Base-by-base conservation (phyloP, 2,888 invertebrate genomes). In the Aricia artaxerxes region DNA sequence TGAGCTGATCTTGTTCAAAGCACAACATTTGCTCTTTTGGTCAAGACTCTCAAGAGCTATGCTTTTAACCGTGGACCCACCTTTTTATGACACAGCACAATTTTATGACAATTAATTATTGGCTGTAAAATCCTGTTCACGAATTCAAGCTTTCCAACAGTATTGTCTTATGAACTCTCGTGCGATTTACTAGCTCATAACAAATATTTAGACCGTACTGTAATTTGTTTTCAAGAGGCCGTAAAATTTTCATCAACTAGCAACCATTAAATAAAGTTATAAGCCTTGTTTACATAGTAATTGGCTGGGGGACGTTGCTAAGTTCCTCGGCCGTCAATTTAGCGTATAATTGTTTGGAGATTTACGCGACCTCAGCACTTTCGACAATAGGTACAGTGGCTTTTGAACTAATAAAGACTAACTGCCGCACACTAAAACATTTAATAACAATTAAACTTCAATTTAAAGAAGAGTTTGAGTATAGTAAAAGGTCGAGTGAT, bases 231-330 rank as follows among this genome's bases (percentile, higher is more conserved):
- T 73, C 80, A 80, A 80, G 78, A 77, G 79, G 60, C 78, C 83
- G 76, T 82, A 83, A 83, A 83, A 83, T 84, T 83, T 83, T 82
- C 84, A 84, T 85, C 83, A 83, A 79, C 81, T 80, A 79, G 81
- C 81, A 82, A 80, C 82, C 81, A 78, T 81, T 80, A 81, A 84
- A 84, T 83, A 81, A 81, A 84, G 81, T 84, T 84, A 84, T 81
- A 82, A 80, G 78, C 77, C 78, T 80, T 83, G 83, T 84, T 85
- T 84, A 83, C 84, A 84, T 82, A 83, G 81, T 81, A 82, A 82
- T 81, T 81, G 82, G 80, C 81, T 79, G 79, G 82, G 73, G 79
- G 38, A 49, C 35, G 35, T 35, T 53, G 53, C 76, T 80, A 73
- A 72, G 79, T 60, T 79, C 61, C 79, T 79, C 80, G 35, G 53